A percentile compares a stretch with the other conserved stretches of the same genome.
phyloP scores from a whole-genome alignment of 64 coral and sea anemone genomes.

The Stichodactyla mertensii region DNA sequence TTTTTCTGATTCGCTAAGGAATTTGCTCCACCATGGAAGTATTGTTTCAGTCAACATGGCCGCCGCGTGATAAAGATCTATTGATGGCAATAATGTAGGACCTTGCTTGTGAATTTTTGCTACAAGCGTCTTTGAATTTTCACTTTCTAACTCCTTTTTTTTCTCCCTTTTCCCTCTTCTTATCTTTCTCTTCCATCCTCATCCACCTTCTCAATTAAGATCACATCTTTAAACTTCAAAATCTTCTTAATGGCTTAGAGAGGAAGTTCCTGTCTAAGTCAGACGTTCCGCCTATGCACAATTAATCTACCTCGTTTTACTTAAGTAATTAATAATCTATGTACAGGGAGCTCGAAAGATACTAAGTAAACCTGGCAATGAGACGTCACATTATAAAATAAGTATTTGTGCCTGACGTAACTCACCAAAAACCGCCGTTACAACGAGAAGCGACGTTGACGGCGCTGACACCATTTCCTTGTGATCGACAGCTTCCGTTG shows the following conservation, averaged over 20 bases:
- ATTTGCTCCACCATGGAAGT: too few species aligned
- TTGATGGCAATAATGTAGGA: too few species aligned
- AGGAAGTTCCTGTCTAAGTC: not conserved
- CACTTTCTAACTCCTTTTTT: not conserved
- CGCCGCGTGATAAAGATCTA: too few species aligned
- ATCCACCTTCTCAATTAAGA: too few species aligned
- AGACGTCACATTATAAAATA: not conserved
- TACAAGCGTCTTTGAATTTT: too few species aligned
- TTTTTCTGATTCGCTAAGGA: too few species aligned
- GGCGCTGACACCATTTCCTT: not conserved
- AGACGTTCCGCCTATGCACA: not conserved
- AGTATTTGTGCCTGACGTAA: not conserved
- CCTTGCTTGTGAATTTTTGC: too few species aligned
- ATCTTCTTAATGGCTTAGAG: not conserved
- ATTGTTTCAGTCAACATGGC: too few species aligned
- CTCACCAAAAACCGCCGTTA: not conserved
- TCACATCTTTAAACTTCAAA: not conserved
- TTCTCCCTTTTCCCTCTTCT: not conserved
- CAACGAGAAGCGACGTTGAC: not conserved
- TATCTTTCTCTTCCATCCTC: not conserved
- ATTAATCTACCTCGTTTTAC: too few species aligned
- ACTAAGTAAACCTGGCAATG: not conserved
- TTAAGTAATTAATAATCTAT: too few species aligned
- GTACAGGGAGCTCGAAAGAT: too few species aligned
- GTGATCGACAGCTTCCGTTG: not conserved